Evolutionary conservation across 2,113 vertebrate species (phyloP).

Genomic region (Trogon surrucura): DNA sequence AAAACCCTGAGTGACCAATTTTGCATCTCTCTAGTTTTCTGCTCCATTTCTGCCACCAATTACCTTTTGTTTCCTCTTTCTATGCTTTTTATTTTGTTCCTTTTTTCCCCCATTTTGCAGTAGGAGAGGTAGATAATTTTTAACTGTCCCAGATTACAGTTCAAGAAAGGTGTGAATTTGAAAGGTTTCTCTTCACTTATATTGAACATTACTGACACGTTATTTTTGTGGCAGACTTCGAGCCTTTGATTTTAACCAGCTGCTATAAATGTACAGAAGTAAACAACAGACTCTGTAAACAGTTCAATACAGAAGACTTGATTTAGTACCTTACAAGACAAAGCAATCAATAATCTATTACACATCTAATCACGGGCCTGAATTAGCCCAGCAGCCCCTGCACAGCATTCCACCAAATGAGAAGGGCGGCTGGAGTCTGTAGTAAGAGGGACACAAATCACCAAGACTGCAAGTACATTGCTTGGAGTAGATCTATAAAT

Average conservation of each 20-base stretch:
- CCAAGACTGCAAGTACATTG: fast-evolving
- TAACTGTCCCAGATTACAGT: not conserved
- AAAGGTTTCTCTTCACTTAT: not conserved
- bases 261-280: not conserved
- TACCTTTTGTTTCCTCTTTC: not conserved
- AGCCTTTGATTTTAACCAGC: conserved; percentile 16
- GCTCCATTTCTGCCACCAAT: not conserved
- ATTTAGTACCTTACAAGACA: conserved; percentile 16
- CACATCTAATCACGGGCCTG: not conserved
- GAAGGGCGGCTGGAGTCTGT: not conserved
- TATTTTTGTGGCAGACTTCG: not conserved
- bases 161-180: not conserved
- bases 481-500: not conserved
- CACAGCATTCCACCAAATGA: not conserved
- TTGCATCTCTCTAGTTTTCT: not conserved
- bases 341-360: conserved; percentile 58
- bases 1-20: not conserved
- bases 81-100: not conserved
- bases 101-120: fast-evolving
- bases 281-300: conserved; percentile 20
- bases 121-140: not conserved
- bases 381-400: not conserved
- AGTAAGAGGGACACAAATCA: not conserved
- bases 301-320: conserved; percentile 37
- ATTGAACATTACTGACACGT: not conserved